These are phyloP conservation scores for Anadara kagoshimensis DNA, from an alignment of 1,140 invertebrate species.

Conservation along the genomic window DNA sequence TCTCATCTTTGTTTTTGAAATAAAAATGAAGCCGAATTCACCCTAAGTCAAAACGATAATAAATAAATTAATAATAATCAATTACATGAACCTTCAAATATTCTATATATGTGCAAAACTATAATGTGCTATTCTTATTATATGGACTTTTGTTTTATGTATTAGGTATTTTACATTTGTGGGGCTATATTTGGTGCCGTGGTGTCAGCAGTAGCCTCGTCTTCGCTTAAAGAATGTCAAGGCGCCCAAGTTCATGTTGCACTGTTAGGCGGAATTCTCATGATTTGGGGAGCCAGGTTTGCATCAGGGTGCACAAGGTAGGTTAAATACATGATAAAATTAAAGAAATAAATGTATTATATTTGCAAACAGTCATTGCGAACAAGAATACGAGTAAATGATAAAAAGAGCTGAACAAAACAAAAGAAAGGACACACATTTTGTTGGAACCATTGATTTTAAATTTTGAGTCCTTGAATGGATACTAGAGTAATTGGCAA, in stretches of 20 bases:
- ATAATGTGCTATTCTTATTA: not conserved
- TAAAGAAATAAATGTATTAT: not conserved
- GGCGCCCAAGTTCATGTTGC: conserved; percentile 43
- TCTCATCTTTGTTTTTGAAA: no score
- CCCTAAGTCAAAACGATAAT: no score
- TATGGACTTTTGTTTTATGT: conserved; percentile 3
- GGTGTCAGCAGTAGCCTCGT: conserved; percentile 41
- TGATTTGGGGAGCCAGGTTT: conserved; percentile 57
- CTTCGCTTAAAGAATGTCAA: conserved; percentile 36
- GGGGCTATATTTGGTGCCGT: conserved; percentile 52
- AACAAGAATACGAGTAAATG: no score
- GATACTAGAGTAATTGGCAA: no score
- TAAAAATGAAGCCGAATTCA: no score
- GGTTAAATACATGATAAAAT: not conserved
- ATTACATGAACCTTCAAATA: no score
- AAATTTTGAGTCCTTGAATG: no score
- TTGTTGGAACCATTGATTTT: no score
- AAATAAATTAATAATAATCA: no score
- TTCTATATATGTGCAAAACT: not conserved
- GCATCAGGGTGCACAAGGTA: conserved; percentile 63
- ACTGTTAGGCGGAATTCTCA: conserved; percentile 51
- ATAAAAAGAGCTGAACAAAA: no score
- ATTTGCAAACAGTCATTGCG: no score
- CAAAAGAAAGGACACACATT: no score
- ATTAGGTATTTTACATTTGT: conserved; percentile 55